Evolutionary conservation across 1,140 invertebrate genomes (phyloP).

Genomic region (Drosophila nigromelanica): DNA sequence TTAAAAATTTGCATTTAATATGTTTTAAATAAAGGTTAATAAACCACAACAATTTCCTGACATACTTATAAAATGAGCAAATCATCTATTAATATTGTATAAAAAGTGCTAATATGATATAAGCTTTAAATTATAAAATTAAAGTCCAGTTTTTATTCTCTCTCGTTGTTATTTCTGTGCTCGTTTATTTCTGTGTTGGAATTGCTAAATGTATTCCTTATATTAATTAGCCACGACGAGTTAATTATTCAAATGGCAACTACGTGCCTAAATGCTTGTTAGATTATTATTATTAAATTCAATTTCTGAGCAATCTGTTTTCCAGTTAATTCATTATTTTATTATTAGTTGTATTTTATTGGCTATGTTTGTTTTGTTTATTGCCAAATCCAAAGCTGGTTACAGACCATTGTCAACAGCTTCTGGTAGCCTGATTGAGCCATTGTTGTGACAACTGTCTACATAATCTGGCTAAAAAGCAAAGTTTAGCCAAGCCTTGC

Average conservation of each 20-base stretch:
- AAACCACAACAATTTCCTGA: no score
- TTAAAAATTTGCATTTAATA: not conserved
- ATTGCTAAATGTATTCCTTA: conserved; percentile 2
- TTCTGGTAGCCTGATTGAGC: conserved; percentile 34
- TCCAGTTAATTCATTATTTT: conserved; percentile 4
- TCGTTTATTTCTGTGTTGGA: not conserved
- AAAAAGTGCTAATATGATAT: conserved; percentile 16
- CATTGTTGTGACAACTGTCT: conserved; percentile 37
- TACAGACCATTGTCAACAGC: conserved; percentile 14
- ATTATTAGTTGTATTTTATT: not conserved
- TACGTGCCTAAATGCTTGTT: conserved; percentile 29
- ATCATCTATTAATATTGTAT: not conserved
- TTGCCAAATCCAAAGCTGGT: not conserved
- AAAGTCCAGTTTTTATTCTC: not conserved
- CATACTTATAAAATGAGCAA: conserved; percentile 5
- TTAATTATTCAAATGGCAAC: conserved; percentile 9
- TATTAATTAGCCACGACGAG: not conserved
- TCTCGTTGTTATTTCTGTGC: not conserved
- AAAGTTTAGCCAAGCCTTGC: conserved; percentile 37
- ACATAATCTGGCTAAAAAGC: conserved; percentile 19
- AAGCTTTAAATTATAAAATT: not conserved
- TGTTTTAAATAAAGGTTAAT: conserved; percentile 7
- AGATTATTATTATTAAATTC: not conserved
- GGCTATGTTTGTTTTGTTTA: conserved; percentile 3
- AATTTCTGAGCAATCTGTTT: conserved; percentile 3